Percentiles rank a stretch among this genome's conserved stretches.
Conservation (phyloP, 2,888 invertebrate genomes). For the Lithophane semibrunnea region DNA sequence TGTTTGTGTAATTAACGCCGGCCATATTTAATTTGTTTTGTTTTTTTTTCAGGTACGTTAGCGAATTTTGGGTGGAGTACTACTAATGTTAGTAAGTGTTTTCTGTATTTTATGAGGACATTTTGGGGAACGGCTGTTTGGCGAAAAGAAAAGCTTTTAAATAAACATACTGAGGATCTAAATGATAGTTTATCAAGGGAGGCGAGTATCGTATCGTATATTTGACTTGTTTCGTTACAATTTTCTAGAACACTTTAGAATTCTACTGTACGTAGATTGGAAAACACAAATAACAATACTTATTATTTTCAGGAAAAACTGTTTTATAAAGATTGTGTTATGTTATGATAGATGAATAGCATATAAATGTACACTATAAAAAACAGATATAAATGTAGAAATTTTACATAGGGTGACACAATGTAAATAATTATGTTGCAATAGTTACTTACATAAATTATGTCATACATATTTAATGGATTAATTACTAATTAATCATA, state of each 20-base stretch:
- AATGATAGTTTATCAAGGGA: background rate
- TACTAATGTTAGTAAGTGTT: constrained; percentile 58
- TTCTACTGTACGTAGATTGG: background rate
- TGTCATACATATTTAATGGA: background rate
- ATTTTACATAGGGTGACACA: no score
- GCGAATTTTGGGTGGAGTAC: constrained; percentile 47
- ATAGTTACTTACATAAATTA: constrained; percentile 9
- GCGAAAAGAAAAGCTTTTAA: background rate
- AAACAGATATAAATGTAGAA: no score
- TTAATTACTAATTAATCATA: constrained; percentile 29
- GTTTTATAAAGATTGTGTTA: background rate
- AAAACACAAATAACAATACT: background rate
- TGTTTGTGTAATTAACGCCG: constrained; percentile 77
- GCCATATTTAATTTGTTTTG: constrained; percentile 71
- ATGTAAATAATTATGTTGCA: constrained; percentile 7
- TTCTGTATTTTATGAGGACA: constrained; percentile 43
- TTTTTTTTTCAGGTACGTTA: constrained; percentile 83
- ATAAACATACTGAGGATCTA: background rate
- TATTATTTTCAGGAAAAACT: background rate
- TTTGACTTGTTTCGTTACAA: background rate
- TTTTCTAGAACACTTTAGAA: background rate
- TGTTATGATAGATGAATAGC: no score
- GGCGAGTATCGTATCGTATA: background rate
- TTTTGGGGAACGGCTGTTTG: constrained; percentile 6
- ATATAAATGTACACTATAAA: no score